Conservation (phyloP, 1,140 invertebrate species). For the Notospermus geniculatus region DNA sequence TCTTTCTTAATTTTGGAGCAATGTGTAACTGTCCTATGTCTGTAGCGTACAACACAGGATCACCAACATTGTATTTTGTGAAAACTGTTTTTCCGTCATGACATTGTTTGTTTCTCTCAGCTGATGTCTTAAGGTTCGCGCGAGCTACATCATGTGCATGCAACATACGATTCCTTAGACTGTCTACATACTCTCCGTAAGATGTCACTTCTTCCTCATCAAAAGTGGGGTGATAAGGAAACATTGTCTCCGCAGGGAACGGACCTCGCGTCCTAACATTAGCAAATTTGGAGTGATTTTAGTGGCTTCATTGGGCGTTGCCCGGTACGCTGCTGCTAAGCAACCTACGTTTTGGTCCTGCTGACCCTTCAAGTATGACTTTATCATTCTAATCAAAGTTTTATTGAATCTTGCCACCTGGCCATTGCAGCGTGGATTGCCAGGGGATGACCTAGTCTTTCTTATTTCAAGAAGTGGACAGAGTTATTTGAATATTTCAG, state of each 20-base stretch:
- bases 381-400: conserved; percentile 13
- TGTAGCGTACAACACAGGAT: background rate
- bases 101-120: too few relatives aligned
- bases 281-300: background rate
- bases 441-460: conserved; percentile 4
- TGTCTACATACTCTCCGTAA: too few relatives aligned
- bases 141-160: too few relatives aligned
- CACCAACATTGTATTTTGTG: background rate
- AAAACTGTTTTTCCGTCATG: background rate
- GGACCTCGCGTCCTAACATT: background rate
- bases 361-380: conserved; percentile 7
- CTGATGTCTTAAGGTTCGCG: too few relatives aligned
- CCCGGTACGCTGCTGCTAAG: conserved; percentile 5
- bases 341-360: background rate
- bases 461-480: conserved; percentile 12
- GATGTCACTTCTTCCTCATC: too few relatives aligned
- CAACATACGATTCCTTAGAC: too few relatives aligned
- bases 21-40: background rate
- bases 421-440: conserved; percentile 4
- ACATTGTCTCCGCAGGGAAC: background rate
- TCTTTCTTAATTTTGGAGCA: background rate
- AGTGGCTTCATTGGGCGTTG: background rate
- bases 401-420: conserved; percentile 11
- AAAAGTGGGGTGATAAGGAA: too few relatives aligned
- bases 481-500: conserved; percentile 1